These are phyloP conservation scores for Tipula unca DNA, from an alignment of 2,888 invertebrate species.

Conservation along the genomic window DNA sequence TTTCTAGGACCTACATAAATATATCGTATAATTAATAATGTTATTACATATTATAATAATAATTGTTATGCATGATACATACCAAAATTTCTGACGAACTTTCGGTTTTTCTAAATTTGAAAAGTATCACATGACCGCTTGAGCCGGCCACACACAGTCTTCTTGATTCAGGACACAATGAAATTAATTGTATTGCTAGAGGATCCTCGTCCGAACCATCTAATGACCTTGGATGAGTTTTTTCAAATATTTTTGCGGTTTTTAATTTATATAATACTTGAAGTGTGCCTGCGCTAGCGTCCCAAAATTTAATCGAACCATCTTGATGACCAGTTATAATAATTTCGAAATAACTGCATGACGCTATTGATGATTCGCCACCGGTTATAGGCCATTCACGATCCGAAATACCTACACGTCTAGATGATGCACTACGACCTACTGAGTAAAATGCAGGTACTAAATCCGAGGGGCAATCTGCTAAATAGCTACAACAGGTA, in stretches of 20 bases:
- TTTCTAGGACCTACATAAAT: constrained; percentile 61
- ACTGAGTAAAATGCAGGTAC: constrained; percentile 98
- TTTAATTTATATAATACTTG: constrained; percentile 93
- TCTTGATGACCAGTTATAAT: constrained; percentile 99
- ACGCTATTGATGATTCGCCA: constrained; percentile 91
- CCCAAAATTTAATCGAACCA: constrained; percentile 99
- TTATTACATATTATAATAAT: neutral
- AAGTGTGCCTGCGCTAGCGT: constrained; percentile 90
- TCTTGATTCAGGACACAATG: constrained; percentile 89
- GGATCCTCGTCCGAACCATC: constrained; percentile 72
- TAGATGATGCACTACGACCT: constrained; percentile 60
- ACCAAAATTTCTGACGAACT: constrained; percentile 73
- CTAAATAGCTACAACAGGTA: constrained; percentile 92
- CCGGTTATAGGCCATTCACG: constrained; percentile 95
- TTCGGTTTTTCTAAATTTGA: constrained; percentile 92
- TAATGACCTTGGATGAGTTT: constrained; percentile 53
- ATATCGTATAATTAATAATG: neutral
- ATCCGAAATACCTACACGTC: constrained; percentile 80
- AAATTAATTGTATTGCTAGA: constrained; percentile 80
- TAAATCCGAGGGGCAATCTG: constrained; percentile 95
- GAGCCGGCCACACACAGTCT: constrained; percentile 82
- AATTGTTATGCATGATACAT: neutral
- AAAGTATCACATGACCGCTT: constrained; percentile 88
- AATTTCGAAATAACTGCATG: constrained; percentile 95
- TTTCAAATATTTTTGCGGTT: constrained; percentile 69